phyloP scores from a whole-genome alignment of 2,888 invertebrate genomes.

The Calliphora vomitoria region DNA sequence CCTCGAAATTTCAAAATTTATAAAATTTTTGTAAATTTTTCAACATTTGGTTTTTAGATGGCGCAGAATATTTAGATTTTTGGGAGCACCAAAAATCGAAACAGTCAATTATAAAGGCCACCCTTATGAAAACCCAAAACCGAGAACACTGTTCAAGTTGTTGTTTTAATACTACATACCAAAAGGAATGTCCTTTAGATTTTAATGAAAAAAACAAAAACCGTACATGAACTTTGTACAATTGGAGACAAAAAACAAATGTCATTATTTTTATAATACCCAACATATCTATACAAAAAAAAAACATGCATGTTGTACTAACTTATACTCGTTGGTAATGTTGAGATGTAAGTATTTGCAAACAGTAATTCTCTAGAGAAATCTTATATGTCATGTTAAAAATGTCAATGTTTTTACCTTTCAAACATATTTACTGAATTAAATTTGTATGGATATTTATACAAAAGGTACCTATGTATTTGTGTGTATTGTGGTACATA shows the following conservation, averaged over 20 bases:
- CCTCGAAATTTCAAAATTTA: no score
- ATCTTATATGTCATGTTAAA: conserved; percentile 49
- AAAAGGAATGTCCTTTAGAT: not conserved
- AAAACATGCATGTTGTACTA: not conserved
- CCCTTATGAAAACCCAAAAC: no score
- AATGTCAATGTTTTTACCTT: conserved; percentile 47
- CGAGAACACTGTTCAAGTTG: not conserved
- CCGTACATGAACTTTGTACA: not conserved
- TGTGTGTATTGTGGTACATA: not conserved
- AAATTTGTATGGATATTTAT: conserved; percentile 2
- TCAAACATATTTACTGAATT: not conserved
- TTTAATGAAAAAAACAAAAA: not conserved
- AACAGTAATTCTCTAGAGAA: conserved; percentile 52
- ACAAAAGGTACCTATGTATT: not conserved
- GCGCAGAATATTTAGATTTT: no score
- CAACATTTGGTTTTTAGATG: no score
- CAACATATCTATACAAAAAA: no score
- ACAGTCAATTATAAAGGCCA: no score
- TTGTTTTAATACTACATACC: not conserved
- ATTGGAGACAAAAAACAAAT: conserved; percentile 16
- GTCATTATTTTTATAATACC: conserved; percentile 22
- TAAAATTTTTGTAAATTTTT: no score
- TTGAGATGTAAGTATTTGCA: conserved; percentile 10
- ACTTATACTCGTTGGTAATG: not conserved
- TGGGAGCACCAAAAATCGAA: no score